Evolutionary conservation across 2,797 vertebrate species (phyloP).

Genomic region (Urocyon cinereoargenteus): DNA sequence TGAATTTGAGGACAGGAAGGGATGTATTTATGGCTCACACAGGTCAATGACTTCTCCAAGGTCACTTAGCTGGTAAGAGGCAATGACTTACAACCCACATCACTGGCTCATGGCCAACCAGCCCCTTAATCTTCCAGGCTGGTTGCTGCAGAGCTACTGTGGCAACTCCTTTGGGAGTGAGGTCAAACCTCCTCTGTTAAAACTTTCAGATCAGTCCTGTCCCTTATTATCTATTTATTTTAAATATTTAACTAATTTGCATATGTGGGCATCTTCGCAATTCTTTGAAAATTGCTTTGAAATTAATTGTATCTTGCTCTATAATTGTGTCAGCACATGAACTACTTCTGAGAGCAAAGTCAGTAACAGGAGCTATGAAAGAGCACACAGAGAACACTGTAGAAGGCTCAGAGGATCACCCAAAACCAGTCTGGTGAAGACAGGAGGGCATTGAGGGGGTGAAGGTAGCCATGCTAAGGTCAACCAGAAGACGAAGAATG

Average conservation of each 20-base stretch:
- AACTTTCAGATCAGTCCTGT: not conserved
- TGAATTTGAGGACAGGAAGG: not conserved
- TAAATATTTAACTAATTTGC: not conserved
- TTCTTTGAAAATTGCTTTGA: constrained; percentile 2
- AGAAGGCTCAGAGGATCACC: not conserved
- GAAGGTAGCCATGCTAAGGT: no score
- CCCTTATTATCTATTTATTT: not conserved
- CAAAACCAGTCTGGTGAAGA: no score
- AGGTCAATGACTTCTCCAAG: not conserved
- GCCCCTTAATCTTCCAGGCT: not conserved
- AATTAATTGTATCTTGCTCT: not conserved
- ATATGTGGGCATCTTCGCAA: not conserved
- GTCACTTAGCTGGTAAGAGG: not conserved
- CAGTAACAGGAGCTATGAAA: not conserved
- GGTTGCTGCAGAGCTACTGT: not conserved
- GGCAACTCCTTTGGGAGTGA: not conserved
- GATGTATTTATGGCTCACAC: not conserved
- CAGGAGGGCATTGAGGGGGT: fast-evolving
- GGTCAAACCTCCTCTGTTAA: not conserved
- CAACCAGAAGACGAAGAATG: not conserved
- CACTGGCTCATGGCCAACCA: not conserved
- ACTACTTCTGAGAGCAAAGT: not conserved
- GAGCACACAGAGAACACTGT: not conserved
- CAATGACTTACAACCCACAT: not conserved
- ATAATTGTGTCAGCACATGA: not conserved